phyloP scores from a whole-genome alignment of 2,888 invertebrate species.

The Polylopha cassiicola region DNA sequence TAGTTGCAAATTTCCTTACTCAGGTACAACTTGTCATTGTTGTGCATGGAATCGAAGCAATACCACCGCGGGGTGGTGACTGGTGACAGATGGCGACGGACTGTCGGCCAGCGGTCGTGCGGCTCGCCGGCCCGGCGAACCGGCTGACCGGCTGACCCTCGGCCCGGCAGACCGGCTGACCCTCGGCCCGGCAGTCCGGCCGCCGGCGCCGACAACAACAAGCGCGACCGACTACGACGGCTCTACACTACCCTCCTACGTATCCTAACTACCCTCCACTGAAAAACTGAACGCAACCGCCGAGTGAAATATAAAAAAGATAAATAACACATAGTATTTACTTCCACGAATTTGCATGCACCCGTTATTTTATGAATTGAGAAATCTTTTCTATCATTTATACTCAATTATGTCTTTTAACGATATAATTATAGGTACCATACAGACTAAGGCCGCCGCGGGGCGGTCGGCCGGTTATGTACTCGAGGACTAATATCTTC shows the following conservation, averaged over 20 bases:
- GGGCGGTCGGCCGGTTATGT: conserved; percentile 63
- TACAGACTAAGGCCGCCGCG: conserved; percentile 68
- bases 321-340: conserved; percentile 74
- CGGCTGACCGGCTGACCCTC: conserved; percentile 18
- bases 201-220: conserved; percentile 24
- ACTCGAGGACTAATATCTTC: conserved; percentile 77
- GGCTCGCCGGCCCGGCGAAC: conserved; percentile 22
- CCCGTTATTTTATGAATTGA: conserved; percentile 74
- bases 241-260: conserved; percentile 31
- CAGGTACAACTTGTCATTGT: conserved; percentile 64
- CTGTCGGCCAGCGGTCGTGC: neutral
- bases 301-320: conserved; percentile 76
- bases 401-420: conserved; percentile 72
- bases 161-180: conserved; percentile 4
- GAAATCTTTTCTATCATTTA: conserved; percentile 72
- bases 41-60: conserved; percentile 48
- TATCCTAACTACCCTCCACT: conserved; percentile 52
- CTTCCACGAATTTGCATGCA: conserved; percentile 74
- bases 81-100: conserved; percentile 16
- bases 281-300: conserved; percentile 68
- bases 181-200: conserved; percentile 25
- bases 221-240: conserved; percentile 22
- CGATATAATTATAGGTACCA: conserved; percentile 63
- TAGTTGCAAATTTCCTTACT: conserved; percentile 66
- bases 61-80: conserved; percentile 23